Evolutionary conservation across 2,797 vertebrate species (phyloP), one percentile per base, ranked within the genome.

Genomic region (Chrysocyon brachyurus): DNA sequence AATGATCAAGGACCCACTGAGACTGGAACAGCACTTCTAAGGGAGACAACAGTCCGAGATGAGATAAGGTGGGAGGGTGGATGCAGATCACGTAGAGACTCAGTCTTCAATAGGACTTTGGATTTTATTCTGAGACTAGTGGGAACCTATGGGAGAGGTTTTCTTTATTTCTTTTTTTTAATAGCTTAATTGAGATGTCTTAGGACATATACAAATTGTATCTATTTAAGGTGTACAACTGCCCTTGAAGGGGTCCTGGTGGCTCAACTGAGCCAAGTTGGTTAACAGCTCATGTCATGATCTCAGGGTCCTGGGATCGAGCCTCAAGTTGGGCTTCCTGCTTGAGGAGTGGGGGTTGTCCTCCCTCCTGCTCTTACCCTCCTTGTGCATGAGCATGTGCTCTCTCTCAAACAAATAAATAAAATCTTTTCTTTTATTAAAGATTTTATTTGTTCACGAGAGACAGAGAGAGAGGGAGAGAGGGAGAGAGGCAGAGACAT

Each of bases 181-280:
- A 90, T 17, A 79, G 86, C 56, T 89, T 96, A 85, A 86, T 77
- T 90, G 63, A 63, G 56, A 36, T 63, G 64, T 40, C 61, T 85
- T 93, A 72, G 63, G 63, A 79, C 79, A 85, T 40, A 83, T n/a
- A 93, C 72, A 85, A 72, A 36, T 64, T 93, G 16, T 63, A 40
- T 78, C 40, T 59, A 49, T 77, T 86, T 93, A 85, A 90, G 22
- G 28, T 70, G 17, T 77, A 68, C 61, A 92, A 33, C 66, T 46
- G 40, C 40, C 40, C 40, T 33, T 68, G 16, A 33, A n/a, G 64
- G 64, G 64, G 16, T 6, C 16, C n/a, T 68, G 17, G 17, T 68
- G n/a, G n/a, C 66, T 68, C 64, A 9, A 46, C 40, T 46, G 40
- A 46, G 40, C 40, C 40, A 46, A 46, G 14, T n/a, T 6, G 15